Percentiles rank a stretch among this genome's conserved stretches.
Conservation (phyloP, 2,113 vertebrate genomes). For the Numida meleagris region DNA sequence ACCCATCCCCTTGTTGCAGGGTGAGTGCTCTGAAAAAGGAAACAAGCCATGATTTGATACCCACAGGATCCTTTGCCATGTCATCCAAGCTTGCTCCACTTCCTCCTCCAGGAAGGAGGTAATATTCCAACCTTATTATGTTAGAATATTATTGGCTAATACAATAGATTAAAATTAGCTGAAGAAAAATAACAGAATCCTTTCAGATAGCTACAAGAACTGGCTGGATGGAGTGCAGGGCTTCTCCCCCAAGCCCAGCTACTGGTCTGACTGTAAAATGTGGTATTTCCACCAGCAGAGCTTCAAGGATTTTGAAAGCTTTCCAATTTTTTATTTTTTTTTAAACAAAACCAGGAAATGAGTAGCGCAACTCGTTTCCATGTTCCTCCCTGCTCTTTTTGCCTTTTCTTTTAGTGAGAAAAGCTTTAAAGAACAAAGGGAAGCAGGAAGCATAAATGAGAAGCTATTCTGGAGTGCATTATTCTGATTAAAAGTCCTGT, state of each 20-base stretch:
- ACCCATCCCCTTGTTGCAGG: background rate
- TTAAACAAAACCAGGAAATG: conserved; percentile 6
- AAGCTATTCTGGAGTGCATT: background rate
- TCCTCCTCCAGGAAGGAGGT: background rate
- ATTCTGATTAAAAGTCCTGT: conserved; percentile 12
- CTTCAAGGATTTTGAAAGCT: conserved; percentile 12
- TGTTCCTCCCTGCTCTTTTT: background rate
- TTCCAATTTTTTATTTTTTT: background rate
- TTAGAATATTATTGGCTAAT: background rate
- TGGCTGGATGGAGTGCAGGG: background rate
- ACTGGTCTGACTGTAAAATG: background rate
- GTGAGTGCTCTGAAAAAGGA: background rate
- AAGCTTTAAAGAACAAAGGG: background rate
- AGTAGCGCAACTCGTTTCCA: background rate
- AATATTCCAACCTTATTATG: background rate
- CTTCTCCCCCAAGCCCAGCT: background rate
- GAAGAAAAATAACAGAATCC: background rate
- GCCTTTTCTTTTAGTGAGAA: background rate
- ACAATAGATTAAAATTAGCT: background rate
- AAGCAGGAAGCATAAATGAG: background rate
- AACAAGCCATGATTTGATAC: background rate
- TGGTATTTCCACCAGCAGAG: background rate
- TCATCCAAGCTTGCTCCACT: background rate
- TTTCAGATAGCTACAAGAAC: background rate
- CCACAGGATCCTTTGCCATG: background rate